These are phyloP conservation scores for Marcusenius ussheri DNA, from an alignment of 2,113 vertebrate genomes.

Conservation along the genomic window DNA sequence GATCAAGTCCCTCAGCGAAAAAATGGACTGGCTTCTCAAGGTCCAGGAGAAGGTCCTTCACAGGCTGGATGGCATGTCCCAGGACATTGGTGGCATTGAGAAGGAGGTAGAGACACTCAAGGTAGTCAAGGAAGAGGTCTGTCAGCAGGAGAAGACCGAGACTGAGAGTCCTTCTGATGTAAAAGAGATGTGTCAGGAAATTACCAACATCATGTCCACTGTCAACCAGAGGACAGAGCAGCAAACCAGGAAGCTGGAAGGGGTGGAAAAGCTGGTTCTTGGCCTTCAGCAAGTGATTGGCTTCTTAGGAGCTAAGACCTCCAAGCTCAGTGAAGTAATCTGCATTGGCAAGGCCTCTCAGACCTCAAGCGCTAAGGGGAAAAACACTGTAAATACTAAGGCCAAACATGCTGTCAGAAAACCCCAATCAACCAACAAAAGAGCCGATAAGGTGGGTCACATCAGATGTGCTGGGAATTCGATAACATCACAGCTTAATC, in stretches of 20 bases:
- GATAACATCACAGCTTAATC: not conserved
- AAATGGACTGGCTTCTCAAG: constrained; percentile 66
- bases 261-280: constrained; percentile 65
- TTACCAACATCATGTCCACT: constrained; percentile 55
- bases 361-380: constrained; percentile 25
- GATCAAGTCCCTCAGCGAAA: constrained; percentile 63
- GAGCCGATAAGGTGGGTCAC: constrained; percentile 51
- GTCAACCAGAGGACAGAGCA: constrained; percentile 55
- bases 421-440: constrained; percentile 40
- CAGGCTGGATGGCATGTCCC: constrained; percentile 63
- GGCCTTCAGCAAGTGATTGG: constrained; percentile 69
- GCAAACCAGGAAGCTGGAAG: constrained; percentile 67
- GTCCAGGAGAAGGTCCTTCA: constrained; percentile 66
- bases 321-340: constrained; percentile 55
- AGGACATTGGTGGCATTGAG: constrained; percentile 61
- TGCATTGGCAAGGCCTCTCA: constrained; percentile 41
- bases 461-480: not conserved
- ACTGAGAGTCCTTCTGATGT: constrained; percentile 36
- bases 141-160: constrained; percentile 25
- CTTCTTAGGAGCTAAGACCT: constrained; percentile 67
- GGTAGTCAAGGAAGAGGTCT: constrained; percentile 27
- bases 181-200: constrained; percentile 51
- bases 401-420: constrained; percentile 36
- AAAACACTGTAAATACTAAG: constrained; percentile 15
- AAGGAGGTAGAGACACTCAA: constrained; percentile 51